Percentiles rank a stretch among this genome's conserved stretches.
These are phyloP conservation scores for Thamnophis elegans DNA, from an alignment of 2,797 vertebrate species.

Conservation along the genomic window DNA sequence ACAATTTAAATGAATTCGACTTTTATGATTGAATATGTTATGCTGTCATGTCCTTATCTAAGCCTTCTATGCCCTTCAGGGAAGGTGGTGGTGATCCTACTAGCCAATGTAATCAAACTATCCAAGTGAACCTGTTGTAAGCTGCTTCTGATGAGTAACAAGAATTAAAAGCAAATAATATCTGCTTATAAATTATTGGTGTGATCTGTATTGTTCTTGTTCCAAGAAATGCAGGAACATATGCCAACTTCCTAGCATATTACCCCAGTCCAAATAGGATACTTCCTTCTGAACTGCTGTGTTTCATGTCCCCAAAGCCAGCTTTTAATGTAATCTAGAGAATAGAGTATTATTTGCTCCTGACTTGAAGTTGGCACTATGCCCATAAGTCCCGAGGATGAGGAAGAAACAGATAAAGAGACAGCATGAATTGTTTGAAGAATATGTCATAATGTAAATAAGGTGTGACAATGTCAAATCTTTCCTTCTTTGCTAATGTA, in stretches of 20 bases:
- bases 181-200: constrained; percentile 1
- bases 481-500: constrained; percentile 40
- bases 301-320: not conserved
- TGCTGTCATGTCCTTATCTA: constrained; percentile 19
- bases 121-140: not conserved
- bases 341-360: constrained; percentile 22
- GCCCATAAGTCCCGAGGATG: constrained; percentile 22
- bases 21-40: not conserved
- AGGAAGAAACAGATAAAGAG: constrained; percentile 45
- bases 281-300: not conserved
- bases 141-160: not conserved
- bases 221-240: not conserved
- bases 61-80: not conserved
- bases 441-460: constrained; percentile 53
- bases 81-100: not conserved
- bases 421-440: constrained; percentile 52
- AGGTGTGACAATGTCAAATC: constrained; percentile 45
- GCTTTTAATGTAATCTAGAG: not conserved
- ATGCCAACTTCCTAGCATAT: not conserved
- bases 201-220: constrained; percentile 15
- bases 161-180: not conserved
- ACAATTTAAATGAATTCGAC: not conserved
- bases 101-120: constrained; percentile 21
- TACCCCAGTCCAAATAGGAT: not conserved
- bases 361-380: constrained; percentile 43